phyloP scores from a whole-genome alignment of 1,140 invertebrate species.

The Sycobia sp. region DNA sequence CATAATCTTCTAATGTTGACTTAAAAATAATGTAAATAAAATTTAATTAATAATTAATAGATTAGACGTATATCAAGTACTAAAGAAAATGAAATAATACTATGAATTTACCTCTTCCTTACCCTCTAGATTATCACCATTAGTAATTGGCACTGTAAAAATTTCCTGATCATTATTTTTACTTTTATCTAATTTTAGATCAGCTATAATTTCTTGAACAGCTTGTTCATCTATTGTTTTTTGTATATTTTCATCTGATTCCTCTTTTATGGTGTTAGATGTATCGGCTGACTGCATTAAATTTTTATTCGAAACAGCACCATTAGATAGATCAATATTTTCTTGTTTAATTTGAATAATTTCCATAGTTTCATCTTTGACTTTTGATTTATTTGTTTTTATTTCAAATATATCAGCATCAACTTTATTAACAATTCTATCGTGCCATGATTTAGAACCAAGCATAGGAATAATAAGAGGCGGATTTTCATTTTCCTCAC shows the following conservation, averaged over 20 bases:
- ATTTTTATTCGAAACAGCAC: slow-evolving; percentile 9
- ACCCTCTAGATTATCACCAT: slow-evolving; percentile 62
- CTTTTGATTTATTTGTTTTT: slow-evolving; percentile 28
- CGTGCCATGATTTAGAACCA: slow-evolving; percentile 52
- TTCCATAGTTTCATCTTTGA: slow-evolving; percentile 21
- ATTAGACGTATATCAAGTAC: slow-evolving; percentile 22
- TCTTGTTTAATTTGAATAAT: slow-evolving; percentile 40
- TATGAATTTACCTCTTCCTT: slow-evolving; percentile 63
- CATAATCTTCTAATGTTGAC: slow-evolving; percentile 87
- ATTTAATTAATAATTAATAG: neutral
- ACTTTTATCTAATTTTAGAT: slow-evolving; percentile 54
- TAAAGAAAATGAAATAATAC: slow-evolving; percentile 14
- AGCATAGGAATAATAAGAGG: slow-evolving; percentile 71
- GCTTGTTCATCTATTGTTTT: slow-evolving; percentile 64
- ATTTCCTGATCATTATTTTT: slow-evolving; percentile 42
- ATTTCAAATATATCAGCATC: slow-evolving; percentile 53
- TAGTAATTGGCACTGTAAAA: slow-evolving; percentile 62
- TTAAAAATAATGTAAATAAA: slow-evolving; percentile 56
- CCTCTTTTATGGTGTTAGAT: slow-evolving; percentile 42
- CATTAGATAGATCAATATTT: slow-evolving; percentile 32
- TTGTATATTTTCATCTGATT: slow-evolving; percentile 33
- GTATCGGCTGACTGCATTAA: slow-evolving; percentile 14
- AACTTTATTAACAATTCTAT: slow-evolving; percentile 54
- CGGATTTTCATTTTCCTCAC: slow-evolving; percentile 60
- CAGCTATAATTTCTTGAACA: slow-evolving; percentile 65